Conservation (phyloP, 2,888 invertebrate genomes). For the Clivina fossor region DNA sequence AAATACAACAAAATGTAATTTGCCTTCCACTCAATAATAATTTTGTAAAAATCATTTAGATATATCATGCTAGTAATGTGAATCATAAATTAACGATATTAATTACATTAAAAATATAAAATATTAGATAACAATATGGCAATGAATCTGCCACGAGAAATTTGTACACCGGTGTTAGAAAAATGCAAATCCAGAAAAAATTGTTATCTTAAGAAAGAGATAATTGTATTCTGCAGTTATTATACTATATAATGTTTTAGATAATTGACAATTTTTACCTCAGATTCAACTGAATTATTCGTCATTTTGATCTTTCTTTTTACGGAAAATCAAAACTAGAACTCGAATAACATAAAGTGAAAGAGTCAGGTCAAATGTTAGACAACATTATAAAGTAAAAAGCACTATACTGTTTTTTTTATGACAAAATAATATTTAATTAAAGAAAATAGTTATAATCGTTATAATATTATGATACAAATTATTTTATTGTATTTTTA, state of each 20-base stretch:
- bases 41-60: background rate
- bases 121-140: constrained; percentile 35
- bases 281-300: constrained; percentile 49
- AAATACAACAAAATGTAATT: constrained; percentile 1
- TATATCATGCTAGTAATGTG: too few relatives aligned
- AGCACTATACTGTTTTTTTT: too few relatives aligned
- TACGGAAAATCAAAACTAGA: constrained; percentile 31
- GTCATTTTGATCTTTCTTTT: constrained; percentile 47
- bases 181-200: constrained; percentile 11
- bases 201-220: background rate
- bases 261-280: constrained; percentile 43
- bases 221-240: background rate
- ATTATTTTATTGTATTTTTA: too few relatives aligned
- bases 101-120: constrained; percentile 8
- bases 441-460: too few relatives aligned
- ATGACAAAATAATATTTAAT: too few relatives aligned
- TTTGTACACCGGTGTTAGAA: constrained; percentile 24
- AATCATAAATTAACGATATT: constrained; percentile 6
- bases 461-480: too few relatives aligned
- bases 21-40: background rate
- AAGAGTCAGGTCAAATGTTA: constrained; percentile 7
- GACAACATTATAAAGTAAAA: too few relatives aligned
- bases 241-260: background rate
- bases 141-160: constrained; percentile 32
- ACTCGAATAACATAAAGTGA: constrained; percentile 30